Percentiles rank a stretch among this genome's conserved stretches.
Evolutionary conservation across 2,888 invertebrate genomes (phyloP).

Genomic region (Chelonus formosanus): DNA sequence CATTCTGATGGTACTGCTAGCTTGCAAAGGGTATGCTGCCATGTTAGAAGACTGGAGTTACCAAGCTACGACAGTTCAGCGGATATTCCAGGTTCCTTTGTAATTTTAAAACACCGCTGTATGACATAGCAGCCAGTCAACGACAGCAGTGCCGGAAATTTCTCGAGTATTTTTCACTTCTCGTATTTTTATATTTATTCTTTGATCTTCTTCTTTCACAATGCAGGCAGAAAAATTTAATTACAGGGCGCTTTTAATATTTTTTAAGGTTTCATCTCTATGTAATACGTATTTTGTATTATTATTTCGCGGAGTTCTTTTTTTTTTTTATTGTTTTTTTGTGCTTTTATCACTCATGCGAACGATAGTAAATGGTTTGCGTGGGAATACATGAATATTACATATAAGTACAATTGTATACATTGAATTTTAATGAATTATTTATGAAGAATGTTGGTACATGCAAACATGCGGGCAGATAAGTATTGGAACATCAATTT

Average conservation of each 20-base stretch:
- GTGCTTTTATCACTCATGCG: constrained; percentile 22
- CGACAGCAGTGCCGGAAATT: constrained; percentile 46
- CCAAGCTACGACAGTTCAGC: background rate
- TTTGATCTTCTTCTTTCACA: no score
- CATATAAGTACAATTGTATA: constrained; percentile 29
- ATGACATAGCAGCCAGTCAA: background rate
- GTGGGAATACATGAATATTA: constrained; percentile 26
- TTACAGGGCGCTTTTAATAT: no score
- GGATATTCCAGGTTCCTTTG: constrained; percentile 17
- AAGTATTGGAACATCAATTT: constrained; percentile 41
- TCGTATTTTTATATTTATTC: no score
- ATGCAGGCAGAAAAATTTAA: no score
- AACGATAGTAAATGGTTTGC: constrained; percentile 24
- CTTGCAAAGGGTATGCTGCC: constrained; percentile 3
- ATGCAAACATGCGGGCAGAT: constrained; percentile 38
- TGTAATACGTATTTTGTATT: background rate
- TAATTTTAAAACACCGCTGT: constrained; percentile 15
- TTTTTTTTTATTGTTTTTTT: constrained; percentile 2
- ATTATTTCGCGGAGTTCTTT: constrained; percentile 3
- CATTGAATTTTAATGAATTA: constrained; percentile 24
- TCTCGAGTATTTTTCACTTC: constrained; percentile 43
- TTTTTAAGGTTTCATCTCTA: constrained; percentile 1
- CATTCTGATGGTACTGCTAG: constrained; percentile 38
- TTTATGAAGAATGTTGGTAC: constrained; percentile 25
- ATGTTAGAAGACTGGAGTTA: no score